Evolutionary conservation across 2,113 vertebrate species (phyloP).

Genomic region (Mirounga angustirostris): DNA sequence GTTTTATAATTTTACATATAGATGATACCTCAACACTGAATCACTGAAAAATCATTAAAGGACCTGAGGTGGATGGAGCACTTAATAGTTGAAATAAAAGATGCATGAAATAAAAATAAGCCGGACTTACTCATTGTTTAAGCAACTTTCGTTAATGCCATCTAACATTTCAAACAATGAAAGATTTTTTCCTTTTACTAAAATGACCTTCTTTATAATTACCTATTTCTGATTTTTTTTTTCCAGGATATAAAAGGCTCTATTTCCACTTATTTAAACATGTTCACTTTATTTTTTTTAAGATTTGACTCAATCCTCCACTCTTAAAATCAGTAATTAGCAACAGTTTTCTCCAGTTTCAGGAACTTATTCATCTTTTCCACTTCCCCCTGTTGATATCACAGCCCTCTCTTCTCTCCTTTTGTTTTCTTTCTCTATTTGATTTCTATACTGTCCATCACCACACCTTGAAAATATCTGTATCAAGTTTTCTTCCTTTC

Average conservation of each 20-base stretch:
- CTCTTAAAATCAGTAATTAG: background rate
- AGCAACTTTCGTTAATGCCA: constrained; percentile 3
- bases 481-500: background rate
- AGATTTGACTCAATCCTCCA: background rate
- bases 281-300: background rate
- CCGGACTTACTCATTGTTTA: background rate
- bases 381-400: background rate
- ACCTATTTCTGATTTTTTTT: background rate
- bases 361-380: background rate
- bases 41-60: constrained; percentile 22
- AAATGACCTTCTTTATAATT: background rate
- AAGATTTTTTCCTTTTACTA: background rate
- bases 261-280: constrained; percentile 18
- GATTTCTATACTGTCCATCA: background rate
- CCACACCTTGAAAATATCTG: background rate
- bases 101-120: background rate
- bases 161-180: background rate
- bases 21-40: background rate
- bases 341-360: background rate
- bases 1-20: constrained; percentile 21
- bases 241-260: background rate
- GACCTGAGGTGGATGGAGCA: background rate
- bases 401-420: background rate
- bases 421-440: background rate
- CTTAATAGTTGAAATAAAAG: background rate